Base-by-base conservation (phyloP, 2,888 invertebrate species). In the Ophonus ardosiacus region DNA sequence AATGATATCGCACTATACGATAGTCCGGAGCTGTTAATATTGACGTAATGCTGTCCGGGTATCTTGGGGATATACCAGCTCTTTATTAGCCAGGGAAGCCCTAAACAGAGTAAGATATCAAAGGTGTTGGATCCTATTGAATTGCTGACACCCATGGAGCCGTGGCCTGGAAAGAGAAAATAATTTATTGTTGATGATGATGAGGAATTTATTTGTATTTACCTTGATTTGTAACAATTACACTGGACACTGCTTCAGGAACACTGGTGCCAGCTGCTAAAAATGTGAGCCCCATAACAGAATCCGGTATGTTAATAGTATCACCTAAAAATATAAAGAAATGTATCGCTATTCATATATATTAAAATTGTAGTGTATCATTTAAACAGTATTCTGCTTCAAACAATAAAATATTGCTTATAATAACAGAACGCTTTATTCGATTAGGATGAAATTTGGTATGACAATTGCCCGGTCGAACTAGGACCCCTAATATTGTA, bases 221-320 rank as follows among this genome's bases (percentile, higher is more conserved):
- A 93, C 96, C 97, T 93, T 96, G 96, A 88, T 94, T 94, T 1
- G 97, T 95, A 0, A 97, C 97, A 76, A 97, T 94, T 7, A 97
- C 94, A 89, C 96, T 96, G 51, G 97, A 96, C 0, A 97, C 96
- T 0, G 96, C 96, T 92, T 97, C 97, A 0, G 97, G 97, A 0
- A 97, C 94, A 88, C 96, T 96, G 86, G 96, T 97, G 68, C 97
- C 97, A 0, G 96, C 96, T 0, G 97, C 97, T 38, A 97, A 92
- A 88, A 97, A 95, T 2, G 97, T 97, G 84, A 97, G 92, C 0
- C 97, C 97, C 92, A 97, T 96, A 13, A 97, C 96, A 40, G 96
- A 96, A 90, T 97, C 97, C 0, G 97, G 97, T 79, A 97, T 94
- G 87, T 94, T 92, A 15, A 97, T 91, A 0, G 97, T 96, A 88